Evolutionary conservation across 2,113 vertebrate species (phyloP), one percentile per base, ranked within the genome.

Genomic region (Delphinus delphis): DNA sequence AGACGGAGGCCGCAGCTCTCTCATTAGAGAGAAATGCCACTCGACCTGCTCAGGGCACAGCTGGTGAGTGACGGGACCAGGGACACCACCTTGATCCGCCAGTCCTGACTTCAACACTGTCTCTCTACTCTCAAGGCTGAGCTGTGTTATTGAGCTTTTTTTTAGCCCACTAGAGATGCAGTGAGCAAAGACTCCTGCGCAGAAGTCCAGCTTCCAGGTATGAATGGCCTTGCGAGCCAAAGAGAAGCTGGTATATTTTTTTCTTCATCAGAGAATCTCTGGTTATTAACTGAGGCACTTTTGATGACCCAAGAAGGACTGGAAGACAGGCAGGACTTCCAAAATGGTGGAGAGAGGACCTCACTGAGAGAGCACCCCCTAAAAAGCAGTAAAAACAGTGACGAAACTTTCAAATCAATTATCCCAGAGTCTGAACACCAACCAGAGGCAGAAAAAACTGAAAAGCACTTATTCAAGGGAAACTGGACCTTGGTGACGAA

Each of bases 401-500:
- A 58, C 36, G 44, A 33, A 65, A n/a, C 36, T 23, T 17, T n/a
- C 68, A 33, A 10, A 28, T 47, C 68, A 47, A 1, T 26, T 23
- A n/a, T 15, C 50, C 38, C 44, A 58, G 36, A 60, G 80, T 79
- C 44, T 77, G 50, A n/a, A 80, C 21, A 20, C n/a, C 14, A 60
- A 58, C 31, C 71, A 23, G 25, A 92, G 33, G 44, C 8, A 15
- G 70, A 38, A 28, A 68, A 83, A 38, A 13, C 8, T n/a, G 63
- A 62, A 76, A 67, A 67, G n/a, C 68, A 44, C 18, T 65, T 23
- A 50, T 36, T 93, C n/a, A 5, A 17, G 15, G 41, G 55, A 60
- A 23, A 0, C 4, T 17, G 38, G 38, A 2, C 74, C 38, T 20
- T 10, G 10, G 12, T 21, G 2, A 41, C 3, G 31, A 0, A 0